A percentile compares a stretch with the other conserved stretches of the same genome.
Conservation (phyloP, 2,113 vertebrate genomes). For the Campylomormyrus tamandua region DNA sequence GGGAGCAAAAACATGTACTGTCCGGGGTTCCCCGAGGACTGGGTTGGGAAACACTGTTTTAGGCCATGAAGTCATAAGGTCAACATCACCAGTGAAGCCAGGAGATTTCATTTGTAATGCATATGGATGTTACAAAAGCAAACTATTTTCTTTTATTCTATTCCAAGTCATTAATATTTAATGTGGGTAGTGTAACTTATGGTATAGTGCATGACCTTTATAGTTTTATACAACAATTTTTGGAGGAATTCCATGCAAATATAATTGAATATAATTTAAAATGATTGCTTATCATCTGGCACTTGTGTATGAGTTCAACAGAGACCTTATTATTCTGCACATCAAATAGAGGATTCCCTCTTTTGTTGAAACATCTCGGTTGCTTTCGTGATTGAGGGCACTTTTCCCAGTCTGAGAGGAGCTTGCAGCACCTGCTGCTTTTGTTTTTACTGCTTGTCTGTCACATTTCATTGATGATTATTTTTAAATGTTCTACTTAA, state of each 20-base stretch:
- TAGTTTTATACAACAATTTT: not conserved
- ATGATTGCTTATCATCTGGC: not conserved
- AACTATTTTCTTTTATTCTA: not conserved
- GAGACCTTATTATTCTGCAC: not conserved
- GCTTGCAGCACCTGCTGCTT: not conserved
- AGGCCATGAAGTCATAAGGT: not conserved
- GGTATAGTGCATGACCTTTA: not conserved
- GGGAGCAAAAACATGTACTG: too few species aligned
- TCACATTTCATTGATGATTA: not conserved
- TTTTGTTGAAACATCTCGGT: not conserved
- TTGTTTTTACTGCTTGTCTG: not conserved
- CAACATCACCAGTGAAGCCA: not conserved
- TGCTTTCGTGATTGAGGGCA: not conserved
- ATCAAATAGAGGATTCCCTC: not conserved
- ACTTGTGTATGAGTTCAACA: not conserved
- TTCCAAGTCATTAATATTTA: not conserved
- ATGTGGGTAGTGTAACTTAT: not conserved
- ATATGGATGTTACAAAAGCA: not conserved
- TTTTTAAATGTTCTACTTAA: not conserved
- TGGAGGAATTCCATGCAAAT: not conserved
- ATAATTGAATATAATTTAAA: not conserved
- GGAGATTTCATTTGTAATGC: not conserved
- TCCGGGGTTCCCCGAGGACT: too few species aligned
- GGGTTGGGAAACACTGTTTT: too few species aligned
- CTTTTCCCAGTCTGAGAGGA: not conserved